A percentile compares a stretch with the other conserved stretches of the same genome.
phyloP scores from a whole-genome alignment of 2,113 vertebrate species.

The Echinops telfairi region DNA sequence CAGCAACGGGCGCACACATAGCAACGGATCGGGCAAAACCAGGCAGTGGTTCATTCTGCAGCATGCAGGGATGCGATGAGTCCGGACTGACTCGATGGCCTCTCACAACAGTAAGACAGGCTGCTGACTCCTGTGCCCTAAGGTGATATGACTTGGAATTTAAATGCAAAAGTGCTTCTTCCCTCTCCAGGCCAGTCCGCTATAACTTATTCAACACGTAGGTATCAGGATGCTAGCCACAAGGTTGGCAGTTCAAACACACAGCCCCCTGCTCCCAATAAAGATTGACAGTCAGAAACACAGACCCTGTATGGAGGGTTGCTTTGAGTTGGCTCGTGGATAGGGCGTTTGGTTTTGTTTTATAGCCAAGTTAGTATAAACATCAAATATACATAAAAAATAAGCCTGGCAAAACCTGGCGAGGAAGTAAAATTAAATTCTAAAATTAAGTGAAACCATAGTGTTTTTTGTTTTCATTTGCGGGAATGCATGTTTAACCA shows the following conservation, averaged over 20 bases:
- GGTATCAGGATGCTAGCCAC: no score
- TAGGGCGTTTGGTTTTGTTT: no score
- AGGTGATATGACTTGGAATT: slow-evolving; percentile 11
- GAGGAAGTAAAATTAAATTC: slow-evolving; percentile 50
- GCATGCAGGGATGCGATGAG: no score
- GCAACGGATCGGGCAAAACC: no score
- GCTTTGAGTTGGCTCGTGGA: no score
- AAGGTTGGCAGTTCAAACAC: no score
- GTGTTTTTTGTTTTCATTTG: neutral
- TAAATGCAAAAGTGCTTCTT: neutral
- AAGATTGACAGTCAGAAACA: no score
- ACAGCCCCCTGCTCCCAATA: no score
- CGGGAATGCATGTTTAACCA: neutral
- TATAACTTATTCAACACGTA: neutral
- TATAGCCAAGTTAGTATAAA: neutral
- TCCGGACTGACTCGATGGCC: no score
- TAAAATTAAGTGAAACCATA: slow-evolving; percentile 1
- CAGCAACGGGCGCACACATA: no score
- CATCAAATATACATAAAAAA: slow-evolving; percentile 28
- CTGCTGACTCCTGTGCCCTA: neutral
- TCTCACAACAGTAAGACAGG: neutral
- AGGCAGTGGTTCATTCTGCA: no score
- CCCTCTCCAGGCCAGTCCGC: neutral
- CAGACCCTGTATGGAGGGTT: no score
- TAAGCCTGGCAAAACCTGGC: neutral